phyloP scores from a whole-genome alignment of 2,888 invertebrate species.

The Tiliacea aurago region DNA sequence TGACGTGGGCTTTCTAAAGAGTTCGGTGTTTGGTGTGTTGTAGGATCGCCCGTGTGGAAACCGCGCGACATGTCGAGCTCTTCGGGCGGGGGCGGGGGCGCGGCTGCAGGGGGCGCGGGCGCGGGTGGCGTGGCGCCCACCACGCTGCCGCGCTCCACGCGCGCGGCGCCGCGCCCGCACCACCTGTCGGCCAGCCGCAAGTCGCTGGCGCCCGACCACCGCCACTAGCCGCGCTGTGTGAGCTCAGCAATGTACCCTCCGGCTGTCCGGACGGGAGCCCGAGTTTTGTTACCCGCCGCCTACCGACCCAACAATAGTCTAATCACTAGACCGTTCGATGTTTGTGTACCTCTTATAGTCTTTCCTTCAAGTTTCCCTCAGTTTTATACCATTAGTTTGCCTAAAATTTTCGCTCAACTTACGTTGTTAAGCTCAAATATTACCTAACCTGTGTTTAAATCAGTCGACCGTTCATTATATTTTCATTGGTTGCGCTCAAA shows the following conservation, averaged over 20 bases:
- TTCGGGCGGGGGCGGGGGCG: conserved; percentile 78
- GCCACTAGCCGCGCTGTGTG: conserved; percentile 46
- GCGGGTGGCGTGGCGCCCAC: conserved; percentile 85
- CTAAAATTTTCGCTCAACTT: conserved; percentile 29
- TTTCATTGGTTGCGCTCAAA: conserved; percentile 61
- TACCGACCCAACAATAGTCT: conserved; percentile 44
- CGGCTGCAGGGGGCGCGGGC: conserved; percentile 78
- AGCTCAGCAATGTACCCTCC: background rate
- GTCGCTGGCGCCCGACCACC: conserved; percentile 87
- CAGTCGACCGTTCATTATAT: conserved; percentile 26
- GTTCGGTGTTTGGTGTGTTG: conserved; percentile 92
- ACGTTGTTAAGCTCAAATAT: conserved; percentile 44
- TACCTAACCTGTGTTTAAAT: conserved; percentile 32
- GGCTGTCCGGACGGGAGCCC: conserved; percentile 20
- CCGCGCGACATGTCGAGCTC: conserved; percentile 96
- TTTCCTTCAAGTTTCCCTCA: conserved; percentile 30
- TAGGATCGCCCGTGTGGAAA: conserved; percentile 99
- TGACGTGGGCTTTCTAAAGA: conserved; percentile 78
- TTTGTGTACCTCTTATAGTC: conserved; percentile 29
- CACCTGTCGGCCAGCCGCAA: conserved; percentile 85
- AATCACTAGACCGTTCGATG: conserved; percentile 37
- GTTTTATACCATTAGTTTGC: conserved; percentile 43
- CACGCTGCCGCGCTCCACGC: conserved; percentile 87
- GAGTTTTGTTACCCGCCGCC: conserved; percentile 40
- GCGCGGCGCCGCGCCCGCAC: conserved; percentile 89